Percentiles rank a stretch among this genome's conserved stretches.
Conservation (phyloP, 2,113 vertebrate genomes). For the Entomyzon cyanotis region DNA sequence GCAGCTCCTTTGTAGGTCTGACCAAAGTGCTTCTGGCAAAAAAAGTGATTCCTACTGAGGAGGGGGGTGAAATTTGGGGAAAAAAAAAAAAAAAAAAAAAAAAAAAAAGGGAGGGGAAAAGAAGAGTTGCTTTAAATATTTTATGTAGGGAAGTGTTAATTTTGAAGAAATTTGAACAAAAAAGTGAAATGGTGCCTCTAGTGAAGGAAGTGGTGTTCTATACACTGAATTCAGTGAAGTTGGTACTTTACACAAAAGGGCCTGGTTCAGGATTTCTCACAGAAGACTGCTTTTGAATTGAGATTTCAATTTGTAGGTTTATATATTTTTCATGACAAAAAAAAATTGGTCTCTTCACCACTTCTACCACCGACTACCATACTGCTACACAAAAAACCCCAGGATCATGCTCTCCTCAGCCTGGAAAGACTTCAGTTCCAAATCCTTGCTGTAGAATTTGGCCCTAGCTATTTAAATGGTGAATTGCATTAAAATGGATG, state of each 20-base stretch:
- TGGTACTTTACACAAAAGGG: not conserved
- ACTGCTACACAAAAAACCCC: not conserved
- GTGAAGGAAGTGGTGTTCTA: not conserved
- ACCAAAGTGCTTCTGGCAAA: conserved; percentile 43
- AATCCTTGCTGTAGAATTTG: not conserved
- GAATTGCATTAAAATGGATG: not conserved
- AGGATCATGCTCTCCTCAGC: not conserved
- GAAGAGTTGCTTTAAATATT: not conserved
- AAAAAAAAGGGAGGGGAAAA: not conserved
- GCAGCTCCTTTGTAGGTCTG: conserved; percentile 17
- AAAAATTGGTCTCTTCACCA: not conserved
- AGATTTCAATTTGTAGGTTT: not conserved
- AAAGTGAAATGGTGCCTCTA: not conserved
- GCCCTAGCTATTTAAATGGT: not conserved
- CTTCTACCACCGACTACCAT: not conserved
- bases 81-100: not conserved
- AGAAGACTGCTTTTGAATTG: not conserved
- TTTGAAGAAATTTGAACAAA: not conserved
- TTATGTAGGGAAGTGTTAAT: not conserved
- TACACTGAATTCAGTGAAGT: not conserved
- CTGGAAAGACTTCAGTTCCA: not conserved
- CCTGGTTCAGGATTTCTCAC: not conserved
- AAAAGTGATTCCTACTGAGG: not conserved
- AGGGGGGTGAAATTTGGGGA: no score
- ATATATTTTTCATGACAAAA: not conserved